A percentile compares a stretch with the other conserved stretches of the same genome.
phyloP scores from a whole-genome alignment of 2,797 vertebrate species.

The Anabacerthia variegaticeps region DNA sequence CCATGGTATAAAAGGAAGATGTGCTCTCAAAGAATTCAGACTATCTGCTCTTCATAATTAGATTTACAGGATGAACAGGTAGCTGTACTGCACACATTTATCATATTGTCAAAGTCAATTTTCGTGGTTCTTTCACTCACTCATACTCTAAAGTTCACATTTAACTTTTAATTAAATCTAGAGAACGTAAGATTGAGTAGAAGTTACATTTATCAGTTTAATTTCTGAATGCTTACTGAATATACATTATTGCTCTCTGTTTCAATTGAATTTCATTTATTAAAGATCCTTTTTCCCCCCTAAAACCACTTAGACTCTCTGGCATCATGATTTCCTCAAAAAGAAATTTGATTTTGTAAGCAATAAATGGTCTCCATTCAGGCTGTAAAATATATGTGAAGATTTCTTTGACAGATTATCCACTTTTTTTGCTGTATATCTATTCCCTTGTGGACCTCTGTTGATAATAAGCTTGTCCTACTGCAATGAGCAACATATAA shows the following conservation, averaged over 20 bases:
- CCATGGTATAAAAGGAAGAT: not conserved
- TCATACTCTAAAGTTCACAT: constrained; percentile 22
- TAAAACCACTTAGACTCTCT: not conserved
- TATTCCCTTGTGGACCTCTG: not conserved
- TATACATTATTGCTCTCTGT: constrained; percentile 9
- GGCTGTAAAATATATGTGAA: not conserved
- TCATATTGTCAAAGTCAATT: constrained; percentile 33
- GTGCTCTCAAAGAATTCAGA: constrained; percentile 9
- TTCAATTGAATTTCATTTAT: constrained; percentile 13
- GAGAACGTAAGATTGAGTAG: constrained; percentile 24
- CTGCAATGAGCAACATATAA: not conserved
- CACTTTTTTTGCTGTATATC: not conserved
- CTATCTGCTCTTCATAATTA: constrained; percentile 21
- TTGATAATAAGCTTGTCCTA: not conserved
- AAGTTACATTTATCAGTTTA: constrained; percentile 57
- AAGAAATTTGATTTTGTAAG: not conserved
- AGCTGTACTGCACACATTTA: not conserved
- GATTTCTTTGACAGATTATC: not conserved
- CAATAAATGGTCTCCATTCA: not conserved
- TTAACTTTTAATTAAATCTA: constrained; percentile 71
- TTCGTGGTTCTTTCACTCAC: not conserved
- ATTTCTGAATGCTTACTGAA: constrained; percentile 52
- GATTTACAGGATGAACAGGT: constrained; percentile 32
- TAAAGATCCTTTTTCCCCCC: not conserved
- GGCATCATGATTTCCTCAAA: not conserved